These are phyloP conservation scores for Zygogramma bicolorata DNA, from an alignment of 2,888 invertebrate species.

Conservation along the genomic window DNA sequence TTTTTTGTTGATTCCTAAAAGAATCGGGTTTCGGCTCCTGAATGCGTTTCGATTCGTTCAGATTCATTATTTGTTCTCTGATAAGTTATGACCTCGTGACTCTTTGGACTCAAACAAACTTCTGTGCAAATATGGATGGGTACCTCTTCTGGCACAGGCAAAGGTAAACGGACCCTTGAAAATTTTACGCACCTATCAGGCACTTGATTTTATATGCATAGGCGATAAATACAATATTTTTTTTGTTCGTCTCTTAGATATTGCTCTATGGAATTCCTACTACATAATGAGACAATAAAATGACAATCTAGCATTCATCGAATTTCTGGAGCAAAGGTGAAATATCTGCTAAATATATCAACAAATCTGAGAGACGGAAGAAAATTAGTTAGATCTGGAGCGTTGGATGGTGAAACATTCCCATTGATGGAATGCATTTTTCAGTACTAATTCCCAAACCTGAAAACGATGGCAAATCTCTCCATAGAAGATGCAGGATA, in stretches of 20 bases:
- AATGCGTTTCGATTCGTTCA: no score
- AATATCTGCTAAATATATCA: neutral
- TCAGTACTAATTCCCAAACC: neutral
- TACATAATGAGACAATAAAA: neutral
- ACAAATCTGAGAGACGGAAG: neutral
- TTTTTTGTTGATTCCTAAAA: no score
- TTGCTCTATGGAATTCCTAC: neutral
- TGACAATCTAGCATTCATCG: neutral
- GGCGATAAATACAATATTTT: no score
- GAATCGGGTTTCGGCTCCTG: no score
- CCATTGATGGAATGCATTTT: neutral
- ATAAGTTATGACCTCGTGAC: no score
- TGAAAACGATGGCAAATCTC: neutral
- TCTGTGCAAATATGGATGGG: no score
- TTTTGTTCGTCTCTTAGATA: neutral
- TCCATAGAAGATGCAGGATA: neutral
- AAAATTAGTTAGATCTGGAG: neutral
- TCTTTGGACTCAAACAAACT: no score
- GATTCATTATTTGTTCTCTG: no score
- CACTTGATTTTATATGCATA: no score
- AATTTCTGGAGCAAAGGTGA: neutral
- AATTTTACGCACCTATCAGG: no score
- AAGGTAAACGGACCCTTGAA: no score
- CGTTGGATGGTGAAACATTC: neutral
- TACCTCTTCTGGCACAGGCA: no score